Base-by-base conservation (phyloP, 92 coral and sea anemone species). In the Meandrina meandrites region DNA sequence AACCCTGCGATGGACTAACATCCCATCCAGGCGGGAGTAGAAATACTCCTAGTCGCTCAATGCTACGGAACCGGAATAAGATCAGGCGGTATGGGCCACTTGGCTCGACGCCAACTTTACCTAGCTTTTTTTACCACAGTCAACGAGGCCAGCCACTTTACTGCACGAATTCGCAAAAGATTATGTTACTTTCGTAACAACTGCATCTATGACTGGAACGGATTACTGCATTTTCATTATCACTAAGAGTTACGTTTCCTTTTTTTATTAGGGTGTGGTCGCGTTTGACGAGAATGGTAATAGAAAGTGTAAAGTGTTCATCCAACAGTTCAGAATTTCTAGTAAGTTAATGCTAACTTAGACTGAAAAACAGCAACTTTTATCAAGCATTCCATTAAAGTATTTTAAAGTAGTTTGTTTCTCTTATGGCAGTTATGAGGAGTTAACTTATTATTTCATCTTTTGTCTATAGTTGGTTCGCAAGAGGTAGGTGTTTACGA, bases 241-340 rank as follows among this genome's bases (percentile, higher is more conserved):
- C n/a, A n/a, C n/a, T n/a, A n/a, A n/a, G n/a, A n/a, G n/a, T n/a
- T n/a, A n/a, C n/a, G n/a, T 36, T 0, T 35, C 7, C 18, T 36
- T 36, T 22, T 8, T 37, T 35, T 21, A n/a, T 11, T 68, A 91
- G 94, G 94, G 94, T 16, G 80, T 84, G 73, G 86, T 91, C 19
- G 60, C 91, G 34, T 91, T 91, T 81, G 87, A 84, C 67, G 80
- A 88, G 69, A 81, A 88, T 85, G 94, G 94, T 22, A 88, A 91
- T 66, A 64, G 94, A 28, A 80, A 70, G 32, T 91, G 89, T 37
- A 80, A 69, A 71, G 86, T 86, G 22, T 86, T 79, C 60, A 79
- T 86, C 58, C 79, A 73, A 45, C 89, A 86, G 89, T 86, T 86
- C 36, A 86, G 85, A 56, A 79, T 69, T 70, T 71, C 81, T 22